Evolutionary conservation across 2,888 invertebrate species (phyloP), one percentile per base, ranked within the genome.

Genomic region (Camponotus fellah): DNA sequence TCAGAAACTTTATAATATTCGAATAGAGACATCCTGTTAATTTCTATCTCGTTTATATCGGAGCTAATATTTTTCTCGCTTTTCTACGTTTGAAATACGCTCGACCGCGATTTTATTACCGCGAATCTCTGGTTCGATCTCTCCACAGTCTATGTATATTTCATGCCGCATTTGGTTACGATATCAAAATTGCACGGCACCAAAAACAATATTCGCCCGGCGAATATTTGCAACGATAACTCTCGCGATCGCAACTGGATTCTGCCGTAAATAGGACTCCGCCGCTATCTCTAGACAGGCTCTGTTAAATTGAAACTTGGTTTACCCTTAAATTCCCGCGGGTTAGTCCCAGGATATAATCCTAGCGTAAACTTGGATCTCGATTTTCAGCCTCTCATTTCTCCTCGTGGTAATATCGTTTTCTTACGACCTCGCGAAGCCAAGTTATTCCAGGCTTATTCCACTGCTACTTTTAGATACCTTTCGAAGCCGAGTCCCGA

Each of bases 241-340:
- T 68, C 43, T 17, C n/a, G 32, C 68, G 34, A 77, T 58, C 68
- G 34, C n/a, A 32, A 43, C 34, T 68, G 14, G 10, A 79, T 58
- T 68, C 43, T 21, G 77, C 14, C 43, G 34, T 79, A 79, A 68
- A 79, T 68, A 68, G 58, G 32, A 68, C 43, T 43, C 56, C 43
- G 43, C 21, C 68, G 56, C 58, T 68, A 68, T 68, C 34, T 56
- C 53, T 56, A 21, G 71, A 58, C 40, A 40, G 53, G 53, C 26
- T 66, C 66, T n/a, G 68, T 79, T 68, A 79, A 79, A 79, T 79
- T 79, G 77, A 79, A 79, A 79, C 69, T 79, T 37, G 77, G 68
- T 79, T 79, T 79, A 79, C 43, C 68, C 43, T 79, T 58, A 69
- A 79, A 69, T 79, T 79, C 77, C 68, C 68, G 58, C 34, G 68